Evolutionary conservation across 2,888 invertebrate genomes (phyloP).

Genomic region (Allygus modestus): DNA sequence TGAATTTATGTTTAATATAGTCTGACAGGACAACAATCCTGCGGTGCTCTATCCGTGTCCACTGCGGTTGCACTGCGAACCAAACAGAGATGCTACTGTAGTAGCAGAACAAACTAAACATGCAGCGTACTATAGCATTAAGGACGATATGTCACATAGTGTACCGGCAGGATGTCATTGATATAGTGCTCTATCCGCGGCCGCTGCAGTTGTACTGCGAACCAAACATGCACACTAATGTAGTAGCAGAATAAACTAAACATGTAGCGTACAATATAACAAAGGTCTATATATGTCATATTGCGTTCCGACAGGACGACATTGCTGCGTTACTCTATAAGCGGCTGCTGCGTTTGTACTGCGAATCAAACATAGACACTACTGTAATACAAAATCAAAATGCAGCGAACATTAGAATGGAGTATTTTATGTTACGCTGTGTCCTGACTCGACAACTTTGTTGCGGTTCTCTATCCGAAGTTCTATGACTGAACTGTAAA

Average conservation of each 20-base stretch:
- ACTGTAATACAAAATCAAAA: not conserved
- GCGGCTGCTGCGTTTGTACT: conserved; percentile 86
- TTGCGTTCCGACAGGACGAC: conserved; percentile 90
- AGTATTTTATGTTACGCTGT: no score
- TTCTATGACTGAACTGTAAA: conserved; percentile 83
- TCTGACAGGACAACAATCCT: conserved; percentile 84
- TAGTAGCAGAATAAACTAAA: no score
- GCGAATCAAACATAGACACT: conserved; percentile 71
- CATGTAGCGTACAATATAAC: no score
- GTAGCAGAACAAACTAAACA: not conserved
- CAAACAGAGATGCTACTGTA: not conserved
- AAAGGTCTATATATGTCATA: no score
- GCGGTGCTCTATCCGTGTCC: conserved; percentile 89
- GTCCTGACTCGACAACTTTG: conserved; percentile 83
- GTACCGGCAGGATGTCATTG: conserved; percentile 86
- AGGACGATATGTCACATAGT: no score
- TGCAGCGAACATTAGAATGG: no score
- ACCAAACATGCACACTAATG: no score
- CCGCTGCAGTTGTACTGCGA: conserved; percentile 83
- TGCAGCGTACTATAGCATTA: not conserved
- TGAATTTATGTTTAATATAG: no score
- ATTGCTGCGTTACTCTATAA: conserved; percentile 89
- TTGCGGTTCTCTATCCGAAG: conserved; percentile 89
- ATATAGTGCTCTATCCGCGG: conserved; percentile 91
- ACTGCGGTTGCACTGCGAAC: conserved; percentile 83